Percentiles rank a stretch among this genome's conserved stretches.
Evolutionary conservation across 2,888 invertebrate genomes (phyloP).

Genomic region (Endotricha flammealis): DNA sequence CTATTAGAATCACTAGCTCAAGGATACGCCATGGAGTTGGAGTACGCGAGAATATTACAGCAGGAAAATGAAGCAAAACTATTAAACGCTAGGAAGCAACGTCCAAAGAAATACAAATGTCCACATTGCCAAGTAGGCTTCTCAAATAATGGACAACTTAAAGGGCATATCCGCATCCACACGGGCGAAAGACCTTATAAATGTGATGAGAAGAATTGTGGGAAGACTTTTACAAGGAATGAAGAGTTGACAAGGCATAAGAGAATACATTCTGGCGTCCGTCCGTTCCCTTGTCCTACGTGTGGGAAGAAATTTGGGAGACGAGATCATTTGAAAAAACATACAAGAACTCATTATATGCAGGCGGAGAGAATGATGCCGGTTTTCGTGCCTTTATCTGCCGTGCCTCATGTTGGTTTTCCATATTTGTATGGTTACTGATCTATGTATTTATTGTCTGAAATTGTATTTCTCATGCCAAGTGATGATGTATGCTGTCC

Average conservation of each 20-base stretch:
- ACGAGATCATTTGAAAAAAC: constrained; percentile 96
- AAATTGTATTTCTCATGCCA: too few species aligned
- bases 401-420: constrained; percentile 58
- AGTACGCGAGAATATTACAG: constrained; percentile 83
- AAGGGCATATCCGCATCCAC: constrained; percentile 94
- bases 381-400: constrained; percentile 79
- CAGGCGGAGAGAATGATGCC: constrained; percentile 81
- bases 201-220: constrained; percentile 90
- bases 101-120: constrained; percentile 95
- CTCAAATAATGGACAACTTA: constrained; percentile 95
- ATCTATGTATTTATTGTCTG: too few species aligned
- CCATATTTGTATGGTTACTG: constrained; percentile 79
- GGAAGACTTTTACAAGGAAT: constrained; percentile 93
- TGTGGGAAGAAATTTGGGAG: constrained; percentile 96
- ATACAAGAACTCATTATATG: constrained; percentile 88
- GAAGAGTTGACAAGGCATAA: constrained; percentile 95
- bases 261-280: constrained; percentile 90
- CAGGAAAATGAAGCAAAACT: constrained; percentile 85
- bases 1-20: constrained; percentile 71
- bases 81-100: constrained; percentile 83
- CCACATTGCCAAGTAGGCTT: constrained; percentile 93
- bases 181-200: constrained; percentile 94
- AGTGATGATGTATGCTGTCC: too few species aligned
- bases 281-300: constrained; percentile 90
- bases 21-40: constrained; percentile 81